Evolutionary conservation across 2,888 invertebrate species (phyloP).

Genomic region (Scaeva pyrastri): DNA sequence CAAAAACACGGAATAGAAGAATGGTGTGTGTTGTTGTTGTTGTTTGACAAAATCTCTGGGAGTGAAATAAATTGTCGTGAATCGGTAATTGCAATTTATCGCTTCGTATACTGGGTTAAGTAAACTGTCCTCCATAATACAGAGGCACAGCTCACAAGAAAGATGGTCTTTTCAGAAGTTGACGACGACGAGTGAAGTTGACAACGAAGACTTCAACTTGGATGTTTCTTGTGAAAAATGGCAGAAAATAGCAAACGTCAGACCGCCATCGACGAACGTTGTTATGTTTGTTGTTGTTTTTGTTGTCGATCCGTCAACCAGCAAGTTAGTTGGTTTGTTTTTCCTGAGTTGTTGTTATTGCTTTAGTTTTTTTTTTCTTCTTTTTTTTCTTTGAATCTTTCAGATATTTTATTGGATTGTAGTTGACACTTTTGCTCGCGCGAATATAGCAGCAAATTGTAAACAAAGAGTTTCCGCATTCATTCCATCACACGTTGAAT

Average conservation of each 20-base stretch:
- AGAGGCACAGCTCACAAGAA: constrained; percentile 11
- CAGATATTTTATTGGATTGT: constrained; percentile 60
- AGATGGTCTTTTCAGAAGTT: constrained; percentile 21
- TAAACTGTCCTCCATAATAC: constrained; percentile 56
- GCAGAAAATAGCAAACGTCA: constrained; percentile 26
- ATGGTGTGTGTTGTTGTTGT: not conserved
- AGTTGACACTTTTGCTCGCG: constrained; percentile 72
- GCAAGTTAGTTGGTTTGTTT: not conserved
- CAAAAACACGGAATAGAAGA: constrained; percentile 14
- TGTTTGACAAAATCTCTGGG: not conserved
- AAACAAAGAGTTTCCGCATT: constrained; percentile 76
- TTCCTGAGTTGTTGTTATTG: constrained; percentile 9
- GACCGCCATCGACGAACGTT: constrained; percentile 3
- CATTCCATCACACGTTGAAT: constrained; percentile 60
- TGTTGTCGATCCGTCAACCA: not conserved
- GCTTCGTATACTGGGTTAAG: constrained; percentile 66
- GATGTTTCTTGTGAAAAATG: constrained; percentile 28
- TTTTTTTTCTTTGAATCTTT: constrained; percentile 44
- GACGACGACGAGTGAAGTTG: not conserved
- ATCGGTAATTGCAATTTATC: constrained; percentile 73
- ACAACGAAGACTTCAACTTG: constrained; percentile 21
- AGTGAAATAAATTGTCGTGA: constrained; percentile 69
- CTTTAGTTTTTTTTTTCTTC: not conserved
- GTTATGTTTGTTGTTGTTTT: not conserved
- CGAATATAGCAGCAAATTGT: constrained; percentile 47